phyloP scores from a whole-genome alignment of 1,140 invertebrate genomes.

The Trichonephila clavipes region DNA sequence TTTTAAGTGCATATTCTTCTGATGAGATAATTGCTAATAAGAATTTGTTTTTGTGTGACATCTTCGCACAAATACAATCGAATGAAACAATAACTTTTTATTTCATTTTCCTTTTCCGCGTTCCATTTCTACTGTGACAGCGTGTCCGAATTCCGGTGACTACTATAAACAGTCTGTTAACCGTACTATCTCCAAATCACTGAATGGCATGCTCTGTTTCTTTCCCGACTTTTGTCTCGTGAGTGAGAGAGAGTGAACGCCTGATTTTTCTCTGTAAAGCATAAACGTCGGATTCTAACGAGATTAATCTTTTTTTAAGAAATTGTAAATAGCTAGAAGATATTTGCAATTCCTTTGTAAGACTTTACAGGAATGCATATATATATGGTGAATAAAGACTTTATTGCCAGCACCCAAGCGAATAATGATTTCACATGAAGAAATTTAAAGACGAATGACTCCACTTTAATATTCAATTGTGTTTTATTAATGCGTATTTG shows the following conservation, averaged over 20 bases:
- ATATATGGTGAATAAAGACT: not conserved
- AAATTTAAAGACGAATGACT: conserved; percentile 10
- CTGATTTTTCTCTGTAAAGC: conserved; percentile 27
- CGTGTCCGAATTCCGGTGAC: conserved; percentile 1
- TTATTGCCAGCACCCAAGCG: not conserved
- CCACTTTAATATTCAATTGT: not conserved
- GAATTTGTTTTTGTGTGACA: not conserved
- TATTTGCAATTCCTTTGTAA: conserved; percentile 42
- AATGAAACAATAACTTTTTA: not conserved
- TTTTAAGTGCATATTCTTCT: not conserved
- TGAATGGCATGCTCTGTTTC: conserved; percentile 51
- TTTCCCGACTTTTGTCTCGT: conserved; percentile 26
- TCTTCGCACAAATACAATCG: not conserved
- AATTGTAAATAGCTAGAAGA: not conserved
- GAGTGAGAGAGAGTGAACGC: conserved; percentile 15
- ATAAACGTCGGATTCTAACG: not conserved
- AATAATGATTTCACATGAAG: conserved; percentile 6
- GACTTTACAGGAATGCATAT: conserved; percentile 9
- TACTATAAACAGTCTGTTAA: not conserved
- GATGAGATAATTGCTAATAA: not conserved
- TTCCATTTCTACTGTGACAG: not conserved
- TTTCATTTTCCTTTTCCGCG: not conserved
- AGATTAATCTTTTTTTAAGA: conserved; percentile 15
- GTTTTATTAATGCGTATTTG: not conserved
- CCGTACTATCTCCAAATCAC: conserved; percentile 29